Evolutionary conservation across 1,140 invertebrate genomes (phyloP), one percentile per base, ranked within the genome.

Genomic region (Plodia interpunctella): DNA sequence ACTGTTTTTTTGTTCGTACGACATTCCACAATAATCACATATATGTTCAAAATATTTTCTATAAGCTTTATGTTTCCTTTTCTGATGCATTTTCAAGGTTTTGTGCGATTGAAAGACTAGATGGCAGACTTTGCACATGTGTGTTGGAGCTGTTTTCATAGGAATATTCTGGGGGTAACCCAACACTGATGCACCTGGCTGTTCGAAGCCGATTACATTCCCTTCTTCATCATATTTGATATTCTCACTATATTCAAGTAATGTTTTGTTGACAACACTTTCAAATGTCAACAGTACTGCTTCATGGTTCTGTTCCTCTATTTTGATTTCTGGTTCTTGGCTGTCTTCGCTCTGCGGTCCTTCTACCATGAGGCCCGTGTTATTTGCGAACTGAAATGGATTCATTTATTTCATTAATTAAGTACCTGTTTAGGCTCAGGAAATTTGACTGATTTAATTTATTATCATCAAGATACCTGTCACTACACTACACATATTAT

Each of bases 91-190:
- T 51, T 62, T 61, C 20, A 87, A 61, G 5, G 86, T 88, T 74
- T 78, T 84, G 2, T 66, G 60, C 6, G 75, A 75, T 63, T 83
- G 75, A 65, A 88, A 88, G 60, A 87, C 77, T 71, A 88, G 66
- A 71, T 88, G 86, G 55, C 86, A 88, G 5, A 88, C 63, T 73
- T 88, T 84, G 62, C 86, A 88, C 2, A 83, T 62, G 51, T 74
- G 71, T 3, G 61, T 77, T 0, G 72, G 69, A 5, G 69, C 69
- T 35, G 50, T 10, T n/a, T 69, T 21, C 4, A 56, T 52, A 11
- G 30, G 10, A n/a, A 53, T 19, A 25, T 18, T 21, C 57, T 72
- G 59, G 3, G 49, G 65, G 38, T 60, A 70, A 25, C 68, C 72
- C 49, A 79, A 49, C 5, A 77, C 59, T 30, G 60, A 57, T 63